A percentile compares a stretch with the other conserved stretches of the same genome.
Evolutionary conservation across 2,113 vertebrate genomes (phyloP).

Genomic region (Charadrius vociferus): DNA sequence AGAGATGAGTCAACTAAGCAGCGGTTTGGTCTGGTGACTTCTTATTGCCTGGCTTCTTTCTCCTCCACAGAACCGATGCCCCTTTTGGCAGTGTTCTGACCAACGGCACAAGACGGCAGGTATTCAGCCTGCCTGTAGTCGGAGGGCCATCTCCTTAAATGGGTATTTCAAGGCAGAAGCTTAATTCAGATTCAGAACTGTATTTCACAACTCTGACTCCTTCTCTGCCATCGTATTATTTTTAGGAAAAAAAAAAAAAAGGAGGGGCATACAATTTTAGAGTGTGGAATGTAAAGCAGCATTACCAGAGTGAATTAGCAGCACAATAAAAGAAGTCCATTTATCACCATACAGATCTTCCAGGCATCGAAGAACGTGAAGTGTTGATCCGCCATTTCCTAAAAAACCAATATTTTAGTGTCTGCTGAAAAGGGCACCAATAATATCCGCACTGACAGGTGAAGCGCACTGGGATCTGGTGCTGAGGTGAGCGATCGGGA

Average conservation of each 20-base stretch:
- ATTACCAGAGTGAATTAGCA: constrained; percentile 94
- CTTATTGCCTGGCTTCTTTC: not conserved
- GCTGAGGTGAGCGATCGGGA: not conserved
- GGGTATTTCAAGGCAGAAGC: not conserved
- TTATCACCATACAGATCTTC: constrained; percentile 79
- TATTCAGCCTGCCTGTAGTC: not conserved
- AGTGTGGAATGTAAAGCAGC: not conserved
- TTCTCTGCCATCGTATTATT: not conserved
- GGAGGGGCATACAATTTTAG: not conserved
- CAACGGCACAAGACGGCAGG: not conserved
- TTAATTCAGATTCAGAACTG: not conserved
- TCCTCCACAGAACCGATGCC: not conserved
- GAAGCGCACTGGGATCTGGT: too few species aligned
- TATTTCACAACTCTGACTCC: not conserved
- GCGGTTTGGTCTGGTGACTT: not conserved
- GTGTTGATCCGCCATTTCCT: constrained; percentile 96
- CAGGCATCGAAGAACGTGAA: constrained; percentile 81
- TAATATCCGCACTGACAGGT: fast-evolving
- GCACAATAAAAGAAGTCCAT: constrained; percentile 78
- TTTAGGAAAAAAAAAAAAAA: not conserved
- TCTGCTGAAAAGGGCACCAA: not conserved
- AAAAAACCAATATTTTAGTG: not conserved
- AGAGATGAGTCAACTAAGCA: not conserved
- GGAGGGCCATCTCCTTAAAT: fast-evolving
- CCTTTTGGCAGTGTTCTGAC: not conserved